A percentile compares a stretch with the other conserved stretches of the same genome.
These are phyloP conservation scores for Sibirionetta formosa DNA, from an alignment of 2,797 vertebrate species.

Conservation along the genomic window DNA sequence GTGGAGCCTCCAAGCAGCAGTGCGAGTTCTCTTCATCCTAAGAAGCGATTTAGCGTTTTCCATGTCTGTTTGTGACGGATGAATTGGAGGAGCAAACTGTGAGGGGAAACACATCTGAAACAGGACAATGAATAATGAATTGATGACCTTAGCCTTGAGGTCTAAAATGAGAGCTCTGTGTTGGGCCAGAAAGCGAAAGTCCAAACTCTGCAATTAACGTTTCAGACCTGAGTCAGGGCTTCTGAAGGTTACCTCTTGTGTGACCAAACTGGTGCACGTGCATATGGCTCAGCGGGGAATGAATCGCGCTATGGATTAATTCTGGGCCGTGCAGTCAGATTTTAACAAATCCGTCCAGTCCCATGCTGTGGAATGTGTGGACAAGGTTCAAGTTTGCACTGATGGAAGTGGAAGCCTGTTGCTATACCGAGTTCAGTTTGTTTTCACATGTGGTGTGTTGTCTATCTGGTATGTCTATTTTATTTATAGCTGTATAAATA, in stretches of 20 bases:
- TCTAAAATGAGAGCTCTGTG: not conserved
- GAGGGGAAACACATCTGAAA: not conserved
- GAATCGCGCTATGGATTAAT: conserved; percentile 10
- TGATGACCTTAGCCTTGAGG: conserved; percentile 58
- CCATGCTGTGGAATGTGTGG: conserved; percentile 44
- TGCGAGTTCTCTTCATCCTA: not conserved
- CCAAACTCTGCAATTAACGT: conserved; percentile 43
- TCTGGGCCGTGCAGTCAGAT: conserved; percentile 8
- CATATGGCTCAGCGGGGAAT: not conserved
- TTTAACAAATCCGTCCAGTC: conserved; percentile 64
- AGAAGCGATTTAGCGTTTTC: not conserved
- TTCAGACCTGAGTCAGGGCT: conserved; percentile 48
- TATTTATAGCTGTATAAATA: conserved; percentile 71
- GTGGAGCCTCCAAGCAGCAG: not conserved
- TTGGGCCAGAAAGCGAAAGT: conserved; percentile 31
- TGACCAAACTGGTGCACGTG: conserved; percentile 13
- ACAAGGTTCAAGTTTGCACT: conserved; percentile 62
- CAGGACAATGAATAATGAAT: conserved; percentile 20
- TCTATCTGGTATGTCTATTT: conserved; percentile 62
- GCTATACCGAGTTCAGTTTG: conserved; percentile 32
- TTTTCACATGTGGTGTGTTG: conserved; percentile 56
- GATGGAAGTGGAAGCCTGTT: conserved; percentile 60
- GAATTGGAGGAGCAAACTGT: not conserved
- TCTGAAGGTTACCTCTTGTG: conserved; percentile 58
- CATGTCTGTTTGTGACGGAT: not conserved